phyloP scores from a whole-genome alignment of 2,888 invertebrate genomes.

The Apodemia zela region DNA sequence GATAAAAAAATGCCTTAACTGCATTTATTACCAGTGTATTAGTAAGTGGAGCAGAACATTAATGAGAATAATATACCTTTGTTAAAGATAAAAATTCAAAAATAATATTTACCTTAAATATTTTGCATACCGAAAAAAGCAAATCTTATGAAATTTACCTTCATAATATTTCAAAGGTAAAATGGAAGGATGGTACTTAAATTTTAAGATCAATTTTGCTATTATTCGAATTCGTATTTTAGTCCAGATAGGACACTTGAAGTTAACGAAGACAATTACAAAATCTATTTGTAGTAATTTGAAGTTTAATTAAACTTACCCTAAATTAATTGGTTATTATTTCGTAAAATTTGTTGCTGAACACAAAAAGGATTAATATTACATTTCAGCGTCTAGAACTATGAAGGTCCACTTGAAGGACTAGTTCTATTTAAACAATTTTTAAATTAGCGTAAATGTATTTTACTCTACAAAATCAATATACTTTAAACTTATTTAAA shows the following conservation, averaged over 20 bases:
- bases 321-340: neutral
- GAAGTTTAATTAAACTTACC: neutral
- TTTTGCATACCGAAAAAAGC: neutral
- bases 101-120: too few relatives aligned
- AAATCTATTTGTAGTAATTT: neutral
- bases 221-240: conserved; percentile 10
- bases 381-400: too few relatives aligned
- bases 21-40: too few relatives aligned
- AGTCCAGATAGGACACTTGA: neutral
- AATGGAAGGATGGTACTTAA: neutral
- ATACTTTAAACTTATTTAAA: too few relatives aligned
- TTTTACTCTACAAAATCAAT: too few relatives aligned
- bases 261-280: conserved; percentile 2
- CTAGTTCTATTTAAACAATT: too few relatives aligned
- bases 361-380: neutral
- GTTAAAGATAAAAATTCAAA: too few relatives aligned
- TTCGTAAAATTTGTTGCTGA: neutral
- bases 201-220: neutral
- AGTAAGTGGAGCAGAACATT: too few relatives aligned
- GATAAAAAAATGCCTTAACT: too few relatives aligned
- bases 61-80: too few relatives aligned
- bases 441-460: too few relatives aligned
- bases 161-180: neutral
- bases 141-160: conserved; percentile 5
- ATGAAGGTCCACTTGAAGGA: too few relatives aligned